These are phyloP conservation scores for Homarus gammarus DNA, from an alignment of 2,888 invertebrate species.

Conservation along the genomic window DNA sequence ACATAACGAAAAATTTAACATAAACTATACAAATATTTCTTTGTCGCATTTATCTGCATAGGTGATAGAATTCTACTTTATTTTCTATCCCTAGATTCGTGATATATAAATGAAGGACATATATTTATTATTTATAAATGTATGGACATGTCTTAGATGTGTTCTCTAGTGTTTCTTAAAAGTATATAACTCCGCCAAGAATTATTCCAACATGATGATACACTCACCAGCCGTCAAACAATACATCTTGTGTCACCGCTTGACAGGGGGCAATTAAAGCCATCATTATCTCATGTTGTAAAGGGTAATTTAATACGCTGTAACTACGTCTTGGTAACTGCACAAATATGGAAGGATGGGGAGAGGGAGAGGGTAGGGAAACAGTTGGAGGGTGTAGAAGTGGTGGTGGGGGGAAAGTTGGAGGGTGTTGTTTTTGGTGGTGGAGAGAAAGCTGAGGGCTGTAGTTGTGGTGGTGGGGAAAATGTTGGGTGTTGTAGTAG, in stretches of 20 bases:
- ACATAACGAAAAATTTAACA: too few relatives aligned
- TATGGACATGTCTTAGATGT: too few relatives aligned
- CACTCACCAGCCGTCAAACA: not conserved
- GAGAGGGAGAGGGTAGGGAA: not conserved
- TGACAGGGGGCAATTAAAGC: not conserved
- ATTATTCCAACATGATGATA: too few relatives aligned
- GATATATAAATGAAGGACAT: too few relatives aligned
- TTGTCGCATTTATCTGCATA: too few relatives aligned
- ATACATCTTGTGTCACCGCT: not conserved
- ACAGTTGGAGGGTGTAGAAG: not conserved
- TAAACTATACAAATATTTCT: too few relatives aligned
- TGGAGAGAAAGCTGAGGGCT: too few relatives aligned
- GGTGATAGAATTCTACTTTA: too few relatives aligned
- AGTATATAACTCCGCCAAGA: too few relatives aligned
- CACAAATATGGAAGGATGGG: not conserved
- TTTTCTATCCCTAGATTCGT: too few relatives aligned
- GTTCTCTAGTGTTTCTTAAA: too few relatives aligned
- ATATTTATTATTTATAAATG: too few relatives aligned
- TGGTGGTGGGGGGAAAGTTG: not conserved
- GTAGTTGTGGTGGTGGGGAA: not conserved
- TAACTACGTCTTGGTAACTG: not conserved
- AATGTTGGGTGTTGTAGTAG: not conserved
- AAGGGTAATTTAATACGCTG: conserved; percentile 6
- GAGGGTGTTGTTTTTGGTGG: not conserved
- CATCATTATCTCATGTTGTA: conserved; percentile 6